Evolutionary conservation across 2,797 vertebrate genomes (phyloP), one percentile per base, ranked within the genome.

Genomic region (Thamnophis elegans): DNA sequence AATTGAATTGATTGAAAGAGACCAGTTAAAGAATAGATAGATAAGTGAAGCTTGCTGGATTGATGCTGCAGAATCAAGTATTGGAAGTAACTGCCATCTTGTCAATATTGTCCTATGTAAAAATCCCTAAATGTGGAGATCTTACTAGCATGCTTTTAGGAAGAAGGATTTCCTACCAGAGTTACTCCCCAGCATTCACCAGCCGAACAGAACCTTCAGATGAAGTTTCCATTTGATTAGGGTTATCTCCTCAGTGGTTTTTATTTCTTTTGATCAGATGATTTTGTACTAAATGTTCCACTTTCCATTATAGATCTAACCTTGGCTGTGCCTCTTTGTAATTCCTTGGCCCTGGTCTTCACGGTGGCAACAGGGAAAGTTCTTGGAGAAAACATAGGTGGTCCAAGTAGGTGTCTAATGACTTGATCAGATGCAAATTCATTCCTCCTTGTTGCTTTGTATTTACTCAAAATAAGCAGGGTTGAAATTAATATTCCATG

Each of bases 321-420:
- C 0, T 94, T 99, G 88, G 99, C 98, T 3, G 99, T 99, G 11
- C 99, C 99, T 0, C 98, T 99, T 93, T 98, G 98, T 91, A 99
- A 99, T 96, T 99, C 99, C 28, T 98, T 99, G 95, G 98, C 98
- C 91, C 97, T 99, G 93, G 62, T 99, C 7, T 98, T 98, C 96
- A 99, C 99, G 0, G 47, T 99, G 94, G 96, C 98, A 73, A 98
- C 98, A 0, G 99, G 99, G 13, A 99, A 96, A 96, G 28, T 98
- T 42, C 98, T 99, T 88, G 99, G 99, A 51, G 99, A 99, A 96
- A 98, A 99, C 85, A 96, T 98, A 1, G 99, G 99, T 94, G 99
- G 99, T 10, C 98, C 98, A 98, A 96, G 99, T 99, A 97, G 98
- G 99, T 93, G 47, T 87, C 18, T 53, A 0, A 0, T 26, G 86